These are phyloP conservation scores for Cardinalis cardinalis DNA, from an alignment of 2,113 vertebrate species.

Conservation along the genomic window DNA sequence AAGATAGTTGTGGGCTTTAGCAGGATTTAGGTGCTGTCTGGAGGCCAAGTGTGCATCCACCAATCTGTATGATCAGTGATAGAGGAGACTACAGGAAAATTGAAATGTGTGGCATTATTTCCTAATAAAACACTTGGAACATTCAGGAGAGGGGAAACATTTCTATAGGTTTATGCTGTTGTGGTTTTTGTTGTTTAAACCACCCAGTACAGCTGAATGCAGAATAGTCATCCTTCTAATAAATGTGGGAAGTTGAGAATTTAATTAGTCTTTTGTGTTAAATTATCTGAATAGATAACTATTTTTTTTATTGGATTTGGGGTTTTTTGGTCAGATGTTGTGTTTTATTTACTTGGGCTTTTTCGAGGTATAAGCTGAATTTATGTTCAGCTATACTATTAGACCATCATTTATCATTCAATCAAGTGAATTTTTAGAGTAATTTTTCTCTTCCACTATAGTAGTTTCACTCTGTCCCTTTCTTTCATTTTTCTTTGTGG, in stretches of 20 bases:
- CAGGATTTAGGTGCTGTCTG: background rate
- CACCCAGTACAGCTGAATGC: background rate
- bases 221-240: background rate
- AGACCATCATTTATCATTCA: background rate
- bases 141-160: background rate
- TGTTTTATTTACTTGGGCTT: background rate
- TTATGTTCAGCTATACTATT: background rate
- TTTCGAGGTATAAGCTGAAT: background rate
- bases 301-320: background rate
- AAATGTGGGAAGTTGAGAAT: background rate
- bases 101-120: background rate
- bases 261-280: background rate
- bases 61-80: background rate
- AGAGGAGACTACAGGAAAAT: background rate
- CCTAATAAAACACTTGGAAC: background rate
- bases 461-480: background rate
- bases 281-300: background rate
- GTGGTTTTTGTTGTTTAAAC: background rate
- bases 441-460: background rate
- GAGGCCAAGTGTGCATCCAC: background rate
- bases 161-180: background rate
- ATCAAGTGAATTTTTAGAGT: background rate
- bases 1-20: background rate
- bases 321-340: background rate
- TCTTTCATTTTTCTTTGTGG: background rate